A percentile compares a stretch with the other conserved stretches of the same genome.
Conservation (phyloP, 2,113 vertebrate species). For the Anguilla rostrata region DNA sequence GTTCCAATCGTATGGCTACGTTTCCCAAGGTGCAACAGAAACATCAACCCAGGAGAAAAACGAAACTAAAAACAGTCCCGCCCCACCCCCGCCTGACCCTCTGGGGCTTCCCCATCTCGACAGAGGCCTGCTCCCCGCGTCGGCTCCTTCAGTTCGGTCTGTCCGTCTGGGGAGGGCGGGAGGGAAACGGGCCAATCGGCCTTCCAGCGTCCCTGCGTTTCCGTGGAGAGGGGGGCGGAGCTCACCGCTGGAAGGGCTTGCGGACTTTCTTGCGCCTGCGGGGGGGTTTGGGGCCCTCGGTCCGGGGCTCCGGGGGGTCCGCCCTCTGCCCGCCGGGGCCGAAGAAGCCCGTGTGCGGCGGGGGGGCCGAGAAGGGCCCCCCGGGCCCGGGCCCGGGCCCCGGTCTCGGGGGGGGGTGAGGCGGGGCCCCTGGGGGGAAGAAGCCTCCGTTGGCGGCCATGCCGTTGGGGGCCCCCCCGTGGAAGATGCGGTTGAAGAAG, state of each 20-base stretch:
- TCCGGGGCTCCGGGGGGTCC: not conserved
- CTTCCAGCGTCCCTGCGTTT: not conserved
- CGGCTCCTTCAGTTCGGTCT: not conserved
- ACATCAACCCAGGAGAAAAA: not conserved
- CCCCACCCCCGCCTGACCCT: not conserved
- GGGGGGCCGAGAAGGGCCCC: slow-evolving; percentile 56
- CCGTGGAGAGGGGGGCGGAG: not conserved
- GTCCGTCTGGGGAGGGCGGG: not conserved
- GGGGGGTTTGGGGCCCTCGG: slow-evolving; percentile 72
- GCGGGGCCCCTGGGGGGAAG: slow-evolving; percentile 66
- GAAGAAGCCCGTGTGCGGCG: slow-evolving; percentile 24
- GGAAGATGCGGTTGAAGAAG: slow-evolving; percentile 86
- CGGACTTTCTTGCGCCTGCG: slow-evolving; percentile 86
- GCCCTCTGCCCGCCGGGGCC: slow-evolving; percentile 61
- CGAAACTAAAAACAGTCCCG: not conserved
- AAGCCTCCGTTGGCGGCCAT: slow-evolving; percentile 79
- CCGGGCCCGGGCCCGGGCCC: slow-evolving; percentile 33
- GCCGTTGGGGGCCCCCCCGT: slow-evolving; percentile 71
- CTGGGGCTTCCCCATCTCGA: not conserved
- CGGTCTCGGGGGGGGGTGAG: slow-evolving; percentile 54
- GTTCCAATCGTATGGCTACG: slow-evolving; percentile 15
- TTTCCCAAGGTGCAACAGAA: slow-evolving; percentile 4
- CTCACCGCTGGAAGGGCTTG: slow-evolving; percentile 88
- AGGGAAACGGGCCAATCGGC: not conserved
- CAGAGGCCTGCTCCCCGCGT: not conserved